Evolutionary conservation across 2,888 invertebrate genomes (phyloP).

Genomic region (Callyntrura sp.): DNA sequence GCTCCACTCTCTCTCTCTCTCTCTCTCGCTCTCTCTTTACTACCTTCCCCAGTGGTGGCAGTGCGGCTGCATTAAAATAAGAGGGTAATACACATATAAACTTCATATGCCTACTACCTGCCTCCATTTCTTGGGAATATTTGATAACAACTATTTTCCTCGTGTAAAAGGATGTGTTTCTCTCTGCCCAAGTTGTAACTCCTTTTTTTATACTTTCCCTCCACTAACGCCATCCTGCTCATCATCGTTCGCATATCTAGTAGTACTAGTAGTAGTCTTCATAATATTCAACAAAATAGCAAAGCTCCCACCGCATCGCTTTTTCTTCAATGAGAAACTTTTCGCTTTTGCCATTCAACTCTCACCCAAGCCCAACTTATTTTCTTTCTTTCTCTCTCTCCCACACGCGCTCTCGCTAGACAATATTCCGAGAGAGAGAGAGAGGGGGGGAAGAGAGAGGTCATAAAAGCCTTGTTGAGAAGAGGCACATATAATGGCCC

Average conservation of each 20-base stretch:
- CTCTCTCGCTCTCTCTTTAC: too few relatives aligned
- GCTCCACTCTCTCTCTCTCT: background rate
- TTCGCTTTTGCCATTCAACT: slow-evolving; percentile 28
- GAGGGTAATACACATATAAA: slow-evolving; percentile 45
- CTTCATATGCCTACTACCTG: background rate
- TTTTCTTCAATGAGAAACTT: slow-evolving; percentile 68
- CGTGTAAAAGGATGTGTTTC: slow-evolving; percentile 52
- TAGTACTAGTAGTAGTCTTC: background rate
- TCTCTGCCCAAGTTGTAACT: slow-evolving; percentile 27
- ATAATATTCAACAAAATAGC: slow-evolving; percentile 40
- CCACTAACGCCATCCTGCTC: slow-evolving; percentile 29
- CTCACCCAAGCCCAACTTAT: slow-evolving; percentile 17
- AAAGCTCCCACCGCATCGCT: slow-evolving; percentile 26
- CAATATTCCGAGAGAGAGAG: slow-evolving; percentile 50
- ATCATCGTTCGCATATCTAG: background rate
- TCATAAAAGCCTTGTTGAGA: slow-evolving; percentile 73
- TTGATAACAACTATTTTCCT: slow-evolving; percentile 59
- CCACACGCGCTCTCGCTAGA: too few relatives aligned
- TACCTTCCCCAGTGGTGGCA: too few relatives aligned
- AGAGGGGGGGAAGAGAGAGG: too few relatives aligned
- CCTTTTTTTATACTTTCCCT: slow-evolving; percentile 28
- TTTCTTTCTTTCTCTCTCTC: slow-evolving; percentile 36
- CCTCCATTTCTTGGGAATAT: slow-evolving; percentile 52
- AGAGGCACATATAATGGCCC: slow-evolving; percentile 67
- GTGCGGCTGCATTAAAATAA: background rate